Percentiles rank a stretch among this genome's conserved stretches.
Evolutionary conservation across 2,888 invertebrate genomes (phyloP).

Genomic region (Phengaris alcon): DNA sequence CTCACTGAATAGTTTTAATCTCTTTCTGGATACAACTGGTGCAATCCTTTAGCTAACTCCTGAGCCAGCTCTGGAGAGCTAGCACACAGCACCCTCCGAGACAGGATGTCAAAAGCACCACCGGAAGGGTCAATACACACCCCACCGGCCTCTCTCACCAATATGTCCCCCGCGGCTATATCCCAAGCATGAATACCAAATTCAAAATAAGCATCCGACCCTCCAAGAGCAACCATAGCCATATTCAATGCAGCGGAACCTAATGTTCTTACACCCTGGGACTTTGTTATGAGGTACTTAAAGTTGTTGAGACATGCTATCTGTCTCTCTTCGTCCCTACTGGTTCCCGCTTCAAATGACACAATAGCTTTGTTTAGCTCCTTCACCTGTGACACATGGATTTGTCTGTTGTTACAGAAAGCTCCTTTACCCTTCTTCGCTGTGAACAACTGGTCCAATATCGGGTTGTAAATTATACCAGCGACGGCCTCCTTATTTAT

Average conservation of each 20-base stretch:
- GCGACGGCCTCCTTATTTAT: constrained; percentile 83
- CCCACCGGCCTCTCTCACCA: constrained; percentile 96
- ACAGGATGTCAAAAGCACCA: constrained; percentile 88
- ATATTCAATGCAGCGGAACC: constrained; percentile 97
- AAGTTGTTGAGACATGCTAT: constrained; percentile 84
- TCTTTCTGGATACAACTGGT: constrained; percentile 87
- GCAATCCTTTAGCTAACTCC: constrained; percentile 80
- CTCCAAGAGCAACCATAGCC: constrained; percentile 95
- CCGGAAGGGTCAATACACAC: constrained; percentile 92
- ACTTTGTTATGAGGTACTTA: constrained; percentile 79
- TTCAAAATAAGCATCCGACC: constrained; percentile 92
- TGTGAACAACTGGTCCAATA: constrained; percentile 91
- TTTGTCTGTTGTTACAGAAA: constrained; percentile 88
- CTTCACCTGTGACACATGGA: constrained; percentile 85
- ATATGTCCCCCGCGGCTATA: constrained; percentile 92
- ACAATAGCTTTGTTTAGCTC: constrained; percentile 85
- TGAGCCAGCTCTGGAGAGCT: constrained; percentile 85
- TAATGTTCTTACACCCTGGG: constrained; percentile 88
- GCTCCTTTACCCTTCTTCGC: constrained; percentile 92
- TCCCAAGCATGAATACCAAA: constrained; percentile 98
- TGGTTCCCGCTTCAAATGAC: constrained; percentile 88
- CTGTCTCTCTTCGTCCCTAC: constrained; percentile 84
- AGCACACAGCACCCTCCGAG: constrained; percentile 89
- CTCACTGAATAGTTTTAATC: constrained; percentile 70
- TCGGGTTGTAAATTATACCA: constrained; percentile 95